A percentile compares a stretch with the other conserved stretches of the same genome.
Evolutionary conservation across 2,113 vertebrate species (phyloP).

Genomic region (Spea multiplicata): DNA sequence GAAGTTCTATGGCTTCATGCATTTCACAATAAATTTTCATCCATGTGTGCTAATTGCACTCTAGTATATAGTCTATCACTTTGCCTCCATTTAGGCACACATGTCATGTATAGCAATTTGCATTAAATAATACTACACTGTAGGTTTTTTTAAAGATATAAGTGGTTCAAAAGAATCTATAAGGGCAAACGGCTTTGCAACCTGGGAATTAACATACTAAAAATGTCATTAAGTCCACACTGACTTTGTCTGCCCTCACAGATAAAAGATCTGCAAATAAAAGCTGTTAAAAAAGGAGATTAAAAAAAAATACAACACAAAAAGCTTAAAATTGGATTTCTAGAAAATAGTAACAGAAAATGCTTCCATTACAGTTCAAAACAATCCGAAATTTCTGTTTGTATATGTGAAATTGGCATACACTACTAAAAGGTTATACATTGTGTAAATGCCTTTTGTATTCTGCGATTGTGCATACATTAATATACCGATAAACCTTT

Average conservation of each 20-base stretch:
- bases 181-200: slow-evolving; percentile 25
- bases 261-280: slow-evolving; percentile 36
- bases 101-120: slow-evolving; percentile 24
- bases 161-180: slow-evolving; percentile 17
- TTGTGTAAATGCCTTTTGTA: no score
- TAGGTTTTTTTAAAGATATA: slow-evolving; percentile 9
- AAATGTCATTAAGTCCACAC: slow-evolving; percentile 28
- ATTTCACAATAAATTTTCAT: slow-evolving; percentile 32
- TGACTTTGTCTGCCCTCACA: slow-evolving; percentile 26
- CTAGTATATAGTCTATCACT: slow-evolving; percentile 10
- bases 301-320: neutral
- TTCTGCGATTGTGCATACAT: no score
- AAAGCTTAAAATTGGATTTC: neutral
- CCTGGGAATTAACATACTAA: slow-evolving; percentile 31
- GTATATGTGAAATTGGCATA: neutral
- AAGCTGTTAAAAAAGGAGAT: neutral
- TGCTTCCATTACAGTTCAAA: slow-evolving; percentile 6
- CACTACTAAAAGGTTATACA: neutral
- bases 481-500: no score
- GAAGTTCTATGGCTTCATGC: slow-evolving; percentile 25
- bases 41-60: slow-evolving; percentile 16
- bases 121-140: slow-evolving; percentile 4
- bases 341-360: neutral
- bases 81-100: slow-evolving; percentile 24
- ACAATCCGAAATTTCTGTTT: neutral